These are phyloP conservation scores for Phataginus tricuspis DNA, from an alignment of 2,797 vertebrate species.

Conservation along the genomic window DNA sequence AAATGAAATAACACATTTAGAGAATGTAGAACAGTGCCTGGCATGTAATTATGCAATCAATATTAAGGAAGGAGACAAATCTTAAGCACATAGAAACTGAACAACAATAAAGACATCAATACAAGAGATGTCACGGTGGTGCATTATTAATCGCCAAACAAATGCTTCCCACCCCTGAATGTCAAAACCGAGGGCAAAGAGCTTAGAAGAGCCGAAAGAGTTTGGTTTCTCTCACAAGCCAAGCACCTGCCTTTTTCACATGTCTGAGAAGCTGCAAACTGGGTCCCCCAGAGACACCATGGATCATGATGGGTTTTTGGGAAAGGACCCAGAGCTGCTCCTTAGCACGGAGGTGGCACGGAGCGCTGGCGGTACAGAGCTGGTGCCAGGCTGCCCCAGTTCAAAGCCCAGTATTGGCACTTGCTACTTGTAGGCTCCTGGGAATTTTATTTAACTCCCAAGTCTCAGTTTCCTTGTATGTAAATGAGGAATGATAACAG, in stretches of 20 bases:
- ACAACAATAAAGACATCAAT: slow-evolving; percentile 67
- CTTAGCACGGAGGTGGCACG: background rate
- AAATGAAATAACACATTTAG: background rate
- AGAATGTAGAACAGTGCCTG: background rate
- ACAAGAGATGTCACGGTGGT: slow-evolving; percentile 49
- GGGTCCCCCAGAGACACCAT: slow-evolving; percentile 37
- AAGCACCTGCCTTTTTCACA: slow-evolving; percentile 69
- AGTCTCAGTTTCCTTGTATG: background rate
- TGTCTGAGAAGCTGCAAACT: slow-evolving; percentile 59
- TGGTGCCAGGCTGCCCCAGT: background rate
- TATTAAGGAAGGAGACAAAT: background rate
- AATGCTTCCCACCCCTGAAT: slow-evolving; percentile 70
- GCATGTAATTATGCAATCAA: background rate
- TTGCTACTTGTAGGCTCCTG: background rate
- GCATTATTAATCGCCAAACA: slow-evolving; percentile 68
- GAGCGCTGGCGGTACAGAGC: background rate
- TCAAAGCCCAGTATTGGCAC: background rate
- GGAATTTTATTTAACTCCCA: background rate
- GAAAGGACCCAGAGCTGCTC: background rate
- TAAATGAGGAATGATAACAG: background rate
- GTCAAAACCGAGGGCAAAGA: slow-evolving; percentile 67
- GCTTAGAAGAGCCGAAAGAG: slow-evolving; percentile 28
- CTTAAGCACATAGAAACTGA: background rate
- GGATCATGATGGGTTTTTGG: background rate
- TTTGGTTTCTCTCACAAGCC: slow-evolving; percentile 71